Conservation (phyloP, 1,140 invertebrate species). For the Apocrypta bakeri region DNA sequence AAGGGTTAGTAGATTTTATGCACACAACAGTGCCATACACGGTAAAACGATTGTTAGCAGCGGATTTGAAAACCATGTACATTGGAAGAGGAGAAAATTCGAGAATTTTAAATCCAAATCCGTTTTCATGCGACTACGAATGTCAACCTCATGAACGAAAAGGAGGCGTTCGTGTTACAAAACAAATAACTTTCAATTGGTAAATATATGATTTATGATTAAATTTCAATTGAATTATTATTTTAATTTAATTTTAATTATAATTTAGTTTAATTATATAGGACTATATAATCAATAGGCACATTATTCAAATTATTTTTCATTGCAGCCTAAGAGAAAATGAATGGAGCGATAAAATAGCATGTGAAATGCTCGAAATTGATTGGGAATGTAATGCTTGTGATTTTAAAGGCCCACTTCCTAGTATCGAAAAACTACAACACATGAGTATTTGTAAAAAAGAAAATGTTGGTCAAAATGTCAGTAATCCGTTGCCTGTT, state of each 20-base stretch:
- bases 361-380: conserved; percentile 73
- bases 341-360: conserved; percentile 77
- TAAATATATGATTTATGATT: conserved; percentile 65
- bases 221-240: too few species aligned
- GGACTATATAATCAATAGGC: too few species aligned
- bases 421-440: conserved; percentile 77
- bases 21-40: conserved; percentile 86
- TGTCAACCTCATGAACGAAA: conserved; percentile 80
- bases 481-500: conserved; percentile 50
- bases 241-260: too few species aligned
- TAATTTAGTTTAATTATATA: too few species aligned
- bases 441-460: conserved; percentile 69
- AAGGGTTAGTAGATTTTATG: conserved; percentile 86
- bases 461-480: conserved; percentile 58
- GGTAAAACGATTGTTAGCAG: conserved; percentile 87
- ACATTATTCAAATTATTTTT: conserved; percentile 18
- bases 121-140: conserved; percentile 80
- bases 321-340: conserved; percentile 76
- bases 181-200: conserved; percentile 91
- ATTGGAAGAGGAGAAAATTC: conserved; percentile 68
- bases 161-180: conserved; percentile 88
- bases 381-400: conserved; percentile 78
- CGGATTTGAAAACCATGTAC: conserved; percentile 89
- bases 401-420: conserved; percentile 71
- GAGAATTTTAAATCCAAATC: conserved; percentile 77